Base-by-base conservation (phyloP, 1,140 invertebrate genomes). In the Glomeris maerens region DNA sequence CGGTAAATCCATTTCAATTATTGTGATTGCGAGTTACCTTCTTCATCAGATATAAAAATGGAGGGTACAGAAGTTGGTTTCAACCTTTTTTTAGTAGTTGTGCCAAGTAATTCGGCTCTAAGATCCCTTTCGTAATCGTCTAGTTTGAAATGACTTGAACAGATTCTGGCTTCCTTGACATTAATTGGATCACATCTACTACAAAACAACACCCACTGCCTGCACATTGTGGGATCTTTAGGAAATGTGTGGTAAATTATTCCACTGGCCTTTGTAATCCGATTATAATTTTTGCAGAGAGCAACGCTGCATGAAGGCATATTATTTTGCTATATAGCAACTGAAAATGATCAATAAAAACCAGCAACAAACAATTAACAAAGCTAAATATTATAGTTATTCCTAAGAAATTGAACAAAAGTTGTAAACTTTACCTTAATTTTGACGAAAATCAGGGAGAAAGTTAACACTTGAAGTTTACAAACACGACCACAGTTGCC, bases 71-170 rank as follows among this genome's bases (percentile, higher is more conserved):
- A 17, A 10, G 7, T 42, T 10, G 41, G 41, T 42, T 42, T 42
- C 17, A 42, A 22, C 5, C 7, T 20, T 42, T 42, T 42, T 22
- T 17, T 42, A 5, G 5, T 5, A 7, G 41, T 17, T 17, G 23
- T 20, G 5, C 17, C 17, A 10, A 42, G 17, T 50, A 27, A 61
- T 51, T 17, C 27, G 26, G 1, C 47, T 27, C 52, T 64, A n/a
- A 40, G 61, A 59, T 38, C 47, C 22, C 40, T 14, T 10, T 10
- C 22, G 47, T 26, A 21, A 17, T 41, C 27, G 38, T 31, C 27
- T 5, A 5, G 5, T 36, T 7, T 40, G 14, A 47, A 47, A 25
- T 31, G 27, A 36, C 5, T 42, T 10, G 5, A 7, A 20, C 41
- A 42, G 17, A 42, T 42, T 4, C 5, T 42, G 20, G 41, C 41